Evolutionary conservation across 2,888 invertebrate species (phyloP), one percentile per base, ranked within the genome.

Genomic region (Actias luna): DNA sequence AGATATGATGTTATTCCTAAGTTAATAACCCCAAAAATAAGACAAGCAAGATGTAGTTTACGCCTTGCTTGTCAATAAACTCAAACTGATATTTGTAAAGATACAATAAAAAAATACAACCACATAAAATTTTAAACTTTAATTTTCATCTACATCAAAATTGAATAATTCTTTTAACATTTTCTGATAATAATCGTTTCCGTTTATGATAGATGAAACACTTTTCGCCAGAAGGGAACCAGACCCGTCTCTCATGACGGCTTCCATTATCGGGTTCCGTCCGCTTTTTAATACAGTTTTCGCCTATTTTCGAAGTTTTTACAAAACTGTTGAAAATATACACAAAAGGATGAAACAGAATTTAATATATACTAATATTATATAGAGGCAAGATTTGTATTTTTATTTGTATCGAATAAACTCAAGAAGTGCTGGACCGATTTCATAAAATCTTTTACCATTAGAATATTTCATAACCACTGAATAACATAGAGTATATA

Each of bases 191-290:
- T 67, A 62, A 0, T 77, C 77, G 10, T 36, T 52, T 0, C 66
- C 77, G 5, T 58, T 58, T 1, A 67, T n/a, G 18, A 81, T 75
- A 0, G 72, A 64, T 10, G 71, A 66, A 1, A 65, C 73, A 4
- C 77, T 78, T 63, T 75, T 81, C 0, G 79, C 83, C 16, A 81
- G 60, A 14, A 77, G 36, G 0, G 50, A 57, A 0, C 78, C 80
- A 10, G 71, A 60, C 25, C 74, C 67, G 25, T 70, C 75, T 12
- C 57, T 62, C 7, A 79, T 61, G 8, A 33, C 67, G 0, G 76
- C 72, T 68, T 80, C 82, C 61, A 78, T 57, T 0, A 78, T 63
- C 22, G 80, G 64, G 7, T 58, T 33, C 4, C 52, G 64, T 0
- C 80, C 79, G 8, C 1, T 63, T 62, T 68, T 73, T 2, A 79